Conservation (phyloP, 2,113 vertebrate genomes). For the Ochotona curzoniae region DNA sequence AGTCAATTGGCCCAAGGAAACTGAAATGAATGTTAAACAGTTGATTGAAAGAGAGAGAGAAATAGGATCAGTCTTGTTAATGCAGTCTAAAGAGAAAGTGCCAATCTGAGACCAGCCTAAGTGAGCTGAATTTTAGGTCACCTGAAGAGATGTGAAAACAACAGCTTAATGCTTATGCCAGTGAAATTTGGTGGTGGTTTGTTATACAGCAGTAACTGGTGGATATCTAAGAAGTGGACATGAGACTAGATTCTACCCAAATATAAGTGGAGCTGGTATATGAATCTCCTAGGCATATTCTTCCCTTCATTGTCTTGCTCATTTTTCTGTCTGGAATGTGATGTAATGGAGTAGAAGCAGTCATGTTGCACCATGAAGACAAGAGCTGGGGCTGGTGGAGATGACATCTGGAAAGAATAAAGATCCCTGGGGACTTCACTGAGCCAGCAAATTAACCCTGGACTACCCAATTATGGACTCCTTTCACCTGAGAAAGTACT, state of each 20-base stretch:
- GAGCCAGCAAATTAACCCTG: neutral
- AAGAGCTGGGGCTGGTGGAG: neutral
- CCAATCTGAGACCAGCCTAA: neutral
- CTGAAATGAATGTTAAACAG: neutral
- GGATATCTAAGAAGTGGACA: neutral
- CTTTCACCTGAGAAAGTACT: neutral
- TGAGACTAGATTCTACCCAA: neutral
- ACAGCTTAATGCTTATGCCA: neutral
- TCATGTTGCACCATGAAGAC: neutral
- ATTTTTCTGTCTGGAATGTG: conserved; percentile 19
- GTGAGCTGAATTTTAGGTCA: neutral
- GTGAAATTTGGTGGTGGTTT: neutral
- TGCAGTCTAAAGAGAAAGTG: neutral
- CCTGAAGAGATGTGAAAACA: neutral
- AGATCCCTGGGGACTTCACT: neutral
- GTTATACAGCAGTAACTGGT: neutral
- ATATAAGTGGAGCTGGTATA: neutral
- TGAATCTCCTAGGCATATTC: neutral
- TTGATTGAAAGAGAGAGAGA: neutral
- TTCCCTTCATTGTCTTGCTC: neutral
- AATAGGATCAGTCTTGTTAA: neutral
- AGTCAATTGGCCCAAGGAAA: neutral
- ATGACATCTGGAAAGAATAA: neutral
- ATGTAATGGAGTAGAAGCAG: neutral
- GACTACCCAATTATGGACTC: neutral